These are phyloP conservation scores for Perca schrenkii DNA, from an alignment of 2,113 vertebrate species.

Conservation along the genomic window DNA sequence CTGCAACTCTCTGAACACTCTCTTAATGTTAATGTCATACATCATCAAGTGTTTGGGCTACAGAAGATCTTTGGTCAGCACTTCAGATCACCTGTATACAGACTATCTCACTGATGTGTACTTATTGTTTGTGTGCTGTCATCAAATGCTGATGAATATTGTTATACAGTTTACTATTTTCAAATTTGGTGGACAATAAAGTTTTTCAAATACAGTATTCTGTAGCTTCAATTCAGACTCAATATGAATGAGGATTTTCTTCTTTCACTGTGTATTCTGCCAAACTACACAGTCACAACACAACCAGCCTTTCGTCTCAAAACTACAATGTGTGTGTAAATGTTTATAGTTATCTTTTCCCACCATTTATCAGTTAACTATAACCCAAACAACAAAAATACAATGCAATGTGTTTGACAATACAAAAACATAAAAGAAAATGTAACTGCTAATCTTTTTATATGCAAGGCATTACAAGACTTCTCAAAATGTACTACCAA, in stretches of 20 bases:
- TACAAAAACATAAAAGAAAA: too few species aligned
- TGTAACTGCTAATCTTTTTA: too few species aligned
- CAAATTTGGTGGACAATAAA: background rate
- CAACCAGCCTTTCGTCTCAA: too few species aligned
- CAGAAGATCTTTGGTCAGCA: background rate
- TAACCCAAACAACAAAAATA: too few species aligned
- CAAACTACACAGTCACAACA: background rate
- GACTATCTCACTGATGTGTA: background rate
- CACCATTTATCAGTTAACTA: too few species aligned
- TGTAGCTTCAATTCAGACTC: background rate
- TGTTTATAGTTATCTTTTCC: too few species aligned
- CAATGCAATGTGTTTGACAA: too few species aligned
- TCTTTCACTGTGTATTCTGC: background rate
- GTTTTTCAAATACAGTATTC: background rate
- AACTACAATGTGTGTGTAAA: too few species aligned
- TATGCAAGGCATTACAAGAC: too few species aligned
- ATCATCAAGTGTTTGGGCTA: background rate
- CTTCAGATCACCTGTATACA: background rate
- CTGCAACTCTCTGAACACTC: slow-evolving; percentile 18
- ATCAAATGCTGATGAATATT: background rate
- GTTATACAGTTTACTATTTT: background rate
- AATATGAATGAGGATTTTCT: background rate
- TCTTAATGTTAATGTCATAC: background rate
- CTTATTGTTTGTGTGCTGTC: background rate
- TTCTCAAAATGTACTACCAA: too few species aligned